Conservation (phyloP, 2,113 vertebrate genomes). For the Larimichthys polyactis region DNA sequence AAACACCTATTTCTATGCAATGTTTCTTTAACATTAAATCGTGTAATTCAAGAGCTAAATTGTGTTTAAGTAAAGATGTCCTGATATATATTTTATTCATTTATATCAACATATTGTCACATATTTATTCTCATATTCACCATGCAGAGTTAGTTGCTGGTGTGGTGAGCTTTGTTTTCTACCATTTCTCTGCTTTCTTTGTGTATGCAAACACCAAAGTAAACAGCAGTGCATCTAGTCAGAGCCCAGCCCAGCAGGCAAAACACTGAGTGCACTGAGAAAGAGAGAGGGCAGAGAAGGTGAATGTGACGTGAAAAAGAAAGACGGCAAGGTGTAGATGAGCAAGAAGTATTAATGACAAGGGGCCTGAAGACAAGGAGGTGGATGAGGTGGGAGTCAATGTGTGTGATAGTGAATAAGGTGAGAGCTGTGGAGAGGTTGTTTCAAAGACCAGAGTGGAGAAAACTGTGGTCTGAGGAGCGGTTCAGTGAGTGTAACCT, state of each 20-base stretch:
- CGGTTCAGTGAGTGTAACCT: slow-evolving; percentile 41
- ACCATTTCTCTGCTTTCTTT: neutral
- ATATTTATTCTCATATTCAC: neutral
- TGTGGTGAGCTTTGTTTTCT: neutral
- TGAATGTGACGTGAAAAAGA: slow-evolving; percentile 23
- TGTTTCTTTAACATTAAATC: neutral
- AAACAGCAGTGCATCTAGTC: slow-evolving; percentile 41
- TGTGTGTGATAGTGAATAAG: slow-evolving; percentile 4
- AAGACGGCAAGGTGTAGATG: neutral
- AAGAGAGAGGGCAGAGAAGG: neutral
- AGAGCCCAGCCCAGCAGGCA: slow-evolving; percentile 27
- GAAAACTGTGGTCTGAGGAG: slow-evolving; percentile 1
- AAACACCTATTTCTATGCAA: too few species aligned
- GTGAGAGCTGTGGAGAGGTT: neutral
- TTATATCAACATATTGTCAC: neutral
- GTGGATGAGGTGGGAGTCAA: neutral
- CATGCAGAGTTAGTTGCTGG: neutral
- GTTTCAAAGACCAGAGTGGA: slow-evolving; percentile 7
- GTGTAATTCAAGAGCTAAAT: neutral
- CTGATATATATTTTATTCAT: neutral
- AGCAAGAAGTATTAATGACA: slow-evolving; percentile 27
- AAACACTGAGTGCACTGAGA: slow-evolving; percentile 10
- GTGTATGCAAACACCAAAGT: slow-evolving; percentile 12
- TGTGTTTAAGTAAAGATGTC: neutral
- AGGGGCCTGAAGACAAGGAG: slow-evolving; percentile 2